A percentile compares a stretch with the other conserved stretches of the same genome.
These are phyloP conservation scores for Cheilosia impressa DNA, from an alignment of 2,888 invertebrate species.

Conservation along the genomic window DNA sequence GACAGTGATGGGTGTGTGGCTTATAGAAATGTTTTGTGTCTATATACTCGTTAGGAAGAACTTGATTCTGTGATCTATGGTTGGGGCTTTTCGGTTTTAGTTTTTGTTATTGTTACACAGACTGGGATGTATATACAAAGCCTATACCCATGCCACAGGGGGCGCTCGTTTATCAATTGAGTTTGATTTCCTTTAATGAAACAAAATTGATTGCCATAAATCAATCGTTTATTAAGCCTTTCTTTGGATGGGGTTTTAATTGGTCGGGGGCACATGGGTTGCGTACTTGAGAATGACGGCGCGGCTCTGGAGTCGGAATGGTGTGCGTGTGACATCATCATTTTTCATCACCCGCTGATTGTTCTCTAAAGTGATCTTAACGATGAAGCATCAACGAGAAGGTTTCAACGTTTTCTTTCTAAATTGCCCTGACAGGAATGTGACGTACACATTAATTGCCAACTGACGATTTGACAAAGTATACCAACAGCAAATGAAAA, in stretches of 20 bases:
- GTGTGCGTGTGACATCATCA: slow-evolving; percentile 56
- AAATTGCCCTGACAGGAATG: slow-evolving; percentile 41
- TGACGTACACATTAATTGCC: slow-evolving; percentile 30
- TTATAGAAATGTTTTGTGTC: not conserved
- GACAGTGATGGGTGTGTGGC: slow-evolving; percentile 8
- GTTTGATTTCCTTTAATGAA: slow-evolving; percentile 74
- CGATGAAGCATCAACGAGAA: slow-evolving; percentile 19
- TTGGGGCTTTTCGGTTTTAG: slow-evolving; percentile 26
- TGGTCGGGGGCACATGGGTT: slow-evolving; percentile 59
- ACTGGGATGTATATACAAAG: not conserved
- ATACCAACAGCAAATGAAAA: not conserved
- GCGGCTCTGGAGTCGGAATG: not conserved
- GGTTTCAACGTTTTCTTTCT: slow-evolving; percentile 22
- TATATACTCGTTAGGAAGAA: slow-evolving; percentile 5
- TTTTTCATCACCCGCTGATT: slow-evolving; percentile 61
- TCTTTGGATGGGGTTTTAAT: slow-evolving; percentile 66
- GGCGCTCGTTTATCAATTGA: slow-evolving; percentile 58
- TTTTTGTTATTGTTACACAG: slow-evolving; percentile 32
- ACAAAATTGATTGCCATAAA: slow-evolving; percentile 74
- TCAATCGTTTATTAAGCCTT: slow-evolving; percentile 74
- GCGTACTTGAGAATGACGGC: slow-evolving; percentile 20
- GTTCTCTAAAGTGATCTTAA: slow-evolving; percentile 46
- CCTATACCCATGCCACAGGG: slow-evolving; percentile 1
- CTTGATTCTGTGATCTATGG: slow-evolving; percentile 17
- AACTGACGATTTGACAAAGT: not conserved